These are phyloP conservation scores for Odontocerum albicorne DNA, from an alignment of 2,888 invertebrate genomes.

Conservation along the genomic window DNA sequence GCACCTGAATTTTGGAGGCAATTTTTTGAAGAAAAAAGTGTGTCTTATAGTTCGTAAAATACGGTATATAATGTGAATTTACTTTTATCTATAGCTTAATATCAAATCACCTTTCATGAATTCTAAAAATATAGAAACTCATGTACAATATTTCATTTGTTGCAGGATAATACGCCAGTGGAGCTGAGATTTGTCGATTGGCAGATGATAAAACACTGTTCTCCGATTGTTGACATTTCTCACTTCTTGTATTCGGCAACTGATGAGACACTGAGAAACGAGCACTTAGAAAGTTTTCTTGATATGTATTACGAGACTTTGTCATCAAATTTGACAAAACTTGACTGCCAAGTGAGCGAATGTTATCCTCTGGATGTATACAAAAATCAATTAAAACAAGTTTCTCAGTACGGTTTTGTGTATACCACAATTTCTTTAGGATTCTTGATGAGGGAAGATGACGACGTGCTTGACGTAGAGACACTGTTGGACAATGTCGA, in stretches of 20 bases:
- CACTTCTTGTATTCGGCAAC: slow-evolving; percentile 21
- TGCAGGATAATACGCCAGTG: slow-evolving; percentile 12
- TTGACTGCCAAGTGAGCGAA: slow-evolving; percentile 18
- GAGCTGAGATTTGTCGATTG: slow-evolving; percentile 24
- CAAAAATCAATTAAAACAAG: slow-evolving; percentile 8
- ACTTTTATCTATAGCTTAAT: too few relatives aligned
- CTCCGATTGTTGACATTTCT: slow-evolving; percentile 19
- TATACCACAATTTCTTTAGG: slow-evolving; percentile 6
- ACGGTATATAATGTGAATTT: too few relatives aligned
- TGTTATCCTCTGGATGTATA: slow-evolving; percentile 26
- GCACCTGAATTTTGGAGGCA: too few relatives aligned
- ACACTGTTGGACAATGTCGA: neutral
- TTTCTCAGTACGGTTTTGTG: slow-evolving; percentile 16
- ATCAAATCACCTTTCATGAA: too few relatives aligned
- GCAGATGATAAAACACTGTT: slow-evolving; percentile 24
- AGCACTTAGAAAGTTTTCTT: slow-evolving; percentile 21
- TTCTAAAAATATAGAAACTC: too few relatives aligned
- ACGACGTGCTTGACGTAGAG: slow-evolving; percentile 14
- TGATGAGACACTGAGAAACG: slow-evolving; percentile 5
- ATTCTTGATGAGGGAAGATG: slow-evolving; percentile 12
- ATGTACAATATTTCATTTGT: too few relatives aligned
- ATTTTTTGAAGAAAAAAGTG: too few relatives aligned
- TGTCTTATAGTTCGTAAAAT: too few relatives aligned
- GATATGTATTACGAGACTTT: slow-evolving; percentile 20
- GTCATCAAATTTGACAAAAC: neutral